phyloP scores from a whole-genome alignment of 2,113 vertebrate genomes.

The Neogobius melanostomus region DNA sequence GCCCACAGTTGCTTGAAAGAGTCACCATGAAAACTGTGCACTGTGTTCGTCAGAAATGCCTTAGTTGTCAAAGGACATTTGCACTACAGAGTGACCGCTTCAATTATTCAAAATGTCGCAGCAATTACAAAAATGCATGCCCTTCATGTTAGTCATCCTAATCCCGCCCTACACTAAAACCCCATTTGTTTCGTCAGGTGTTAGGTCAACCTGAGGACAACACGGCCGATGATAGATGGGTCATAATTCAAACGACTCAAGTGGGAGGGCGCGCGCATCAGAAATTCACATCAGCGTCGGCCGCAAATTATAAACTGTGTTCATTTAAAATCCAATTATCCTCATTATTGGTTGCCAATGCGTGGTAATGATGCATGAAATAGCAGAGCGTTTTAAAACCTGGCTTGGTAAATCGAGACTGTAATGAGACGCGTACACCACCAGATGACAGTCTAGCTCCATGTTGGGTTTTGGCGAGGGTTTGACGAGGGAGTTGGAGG shows the following conservation, averaged over 20 bases:
- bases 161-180: not conserved
- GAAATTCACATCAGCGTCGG: constrained; percentile 60
- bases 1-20: no score
- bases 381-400: constrained; percentile 30
- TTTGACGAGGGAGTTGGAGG: not conserved
- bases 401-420: not conserved
- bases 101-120: not conserved
- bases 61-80: no score
- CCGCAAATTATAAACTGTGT: constrained; percentile 59
- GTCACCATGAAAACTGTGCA: no score
- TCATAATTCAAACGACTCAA: constrained; percentile 3
- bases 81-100: not conserved
- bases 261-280: constrained; percentile 35
- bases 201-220: constrained; percentile 18
- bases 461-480: not conserved
- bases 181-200: not conserved
- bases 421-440: constrained; percentile 16
- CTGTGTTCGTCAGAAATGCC: no score
- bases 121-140: not conserved
- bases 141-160: not conserved
- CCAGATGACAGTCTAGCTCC: constrained; percentile 48
- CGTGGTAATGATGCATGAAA: constrained; percentile 66
- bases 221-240: constrained; percentile 2
- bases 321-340: constrained; percentile 72
- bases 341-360: constrained; percentile 62